These are phyloP conservation scores for Archips xylosteana DNA, from an alignment of 2,888 invertebrate species.

Conservation along the genomic window DNA sequence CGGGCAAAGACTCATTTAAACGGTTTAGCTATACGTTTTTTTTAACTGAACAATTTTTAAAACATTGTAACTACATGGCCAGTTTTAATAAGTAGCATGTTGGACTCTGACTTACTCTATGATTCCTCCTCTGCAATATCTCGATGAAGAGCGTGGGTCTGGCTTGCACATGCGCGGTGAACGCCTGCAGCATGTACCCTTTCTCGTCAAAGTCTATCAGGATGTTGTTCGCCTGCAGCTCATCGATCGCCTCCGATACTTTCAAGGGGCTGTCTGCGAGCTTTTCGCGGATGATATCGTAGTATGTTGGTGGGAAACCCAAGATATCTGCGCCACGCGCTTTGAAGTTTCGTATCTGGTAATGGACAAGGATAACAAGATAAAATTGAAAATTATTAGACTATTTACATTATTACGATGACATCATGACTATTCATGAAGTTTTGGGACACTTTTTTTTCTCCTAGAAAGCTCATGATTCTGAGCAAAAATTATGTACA, in stretches of 20 bases:
- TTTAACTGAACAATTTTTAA: no score
- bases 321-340: slow-evolving; percentile 95
- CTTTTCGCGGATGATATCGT: slow-evolving; percentile 91
- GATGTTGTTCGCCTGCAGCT: slow-evolving; percentile 93
- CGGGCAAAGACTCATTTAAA: no score
- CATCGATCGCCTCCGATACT: slow-evolving; percentile 90
- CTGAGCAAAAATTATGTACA: no score
- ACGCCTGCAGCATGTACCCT: slow-evolving; percentile 98
- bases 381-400: background rate
- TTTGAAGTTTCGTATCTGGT: slow-evolving; percentile 89
- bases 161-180: slow-evolving; percentile 97
- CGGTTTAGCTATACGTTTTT: no score
- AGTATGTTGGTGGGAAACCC: slow-evolving; percentile 95
- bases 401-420: no score
- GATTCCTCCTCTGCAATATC: slow-evolving; percentile 97
- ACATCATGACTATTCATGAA: no score
- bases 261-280: slow-evolving; percentile 90
- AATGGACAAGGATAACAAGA: slow-evolving; percentile 33
- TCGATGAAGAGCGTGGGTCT: slow-evolving; percentile 98
- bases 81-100: no score
- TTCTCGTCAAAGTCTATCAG: slow-evolving; percentile 98
- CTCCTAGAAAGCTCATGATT: no score
- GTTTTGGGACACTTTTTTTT: no score
- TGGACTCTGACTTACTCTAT: slow-evolving; percentile 87
- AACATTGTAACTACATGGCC: no score